Evolutionary conservation across 2,888 invertebrate genomes (phyloP), one percentile per base, ranked within the genome.

Genomic region (Drosophila setosimentum): DNA sequence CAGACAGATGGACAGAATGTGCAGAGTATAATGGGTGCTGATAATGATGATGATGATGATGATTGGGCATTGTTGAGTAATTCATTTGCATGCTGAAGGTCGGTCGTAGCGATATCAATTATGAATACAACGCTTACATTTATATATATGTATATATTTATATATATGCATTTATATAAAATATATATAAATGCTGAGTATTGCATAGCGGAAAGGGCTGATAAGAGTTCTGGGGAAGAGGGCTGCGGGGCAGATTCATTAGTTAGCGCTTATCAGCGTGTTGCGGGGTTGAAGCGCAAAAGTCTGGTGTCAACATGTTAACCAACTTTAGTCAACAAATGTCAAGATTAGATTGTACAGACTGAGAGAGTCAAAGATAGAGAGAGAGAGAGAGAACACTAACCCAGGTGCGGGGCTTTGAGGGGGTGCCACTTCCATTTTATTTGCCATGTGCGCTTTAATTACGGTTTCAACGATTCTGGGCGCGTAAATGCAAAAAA

Each of bases 281-380:
- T 24, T 37, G 35, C 21, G 67, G 49, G 57, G 64, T 48, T 42
- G 24, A 49, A 65, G 51, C 33, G 53, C 24, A 53, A 57, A 37
- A 75, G 80, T 79, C 83, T 76, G 83, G 78, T 90, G 89, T 81
- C 87, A 88, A 82, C 89, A 88, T 87, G 88, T 84, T 89, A 82
- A 87, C 84, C 87, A 87, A 87, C 89, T 87, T 83, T 81, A 89
- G 89, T 87, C 86, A 84, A 89, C 89, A 87, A 87, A 84, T 81
- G 84, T 75, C 74, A 75, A 76, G 89, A 87, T 87, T 84, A 87
- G 87, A 87, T 87, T 78, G 73, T 33, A 50, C 53, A 30, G 13
- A 7, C 1, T 21, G 16, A 8, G 21, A 18, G 2, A 0, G 6
- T 0, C 7, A 35, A 1, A 35, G 35, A 16, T 13, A 8, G 37